Conservation (phyloP, 2,888 invertebrate species). For the Drosophila hawaiiensis region DNA sequence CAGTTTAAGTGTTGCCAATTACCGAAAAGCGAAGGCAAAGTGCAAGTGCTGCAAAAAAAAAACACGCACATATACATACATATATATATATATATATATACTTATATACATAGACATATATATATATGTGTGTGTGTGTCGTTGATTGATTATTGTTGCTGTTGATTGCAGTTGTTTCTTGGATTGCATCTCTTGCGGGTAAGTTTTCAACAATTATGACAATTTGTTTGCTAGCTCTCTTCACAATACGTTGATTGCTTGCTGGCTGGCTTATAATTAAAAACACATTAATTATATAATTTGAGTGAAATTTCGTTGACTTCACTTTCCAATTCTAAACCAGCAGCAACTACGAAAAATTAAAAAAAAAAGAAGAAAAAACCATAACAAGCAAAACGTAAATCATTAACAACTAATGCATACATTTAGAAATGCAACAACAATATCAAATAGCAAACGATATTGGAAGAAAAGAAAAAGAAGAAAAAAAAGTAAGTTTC, state of each 20-base stretch:
- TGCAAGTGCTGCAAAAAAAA: constrained; percentile 43
- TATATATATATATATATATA: constrained; percentile 16
- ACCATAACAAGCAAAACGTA: constrained; percentile 60
- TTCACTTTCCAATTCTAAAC: constrained; percentile 74
- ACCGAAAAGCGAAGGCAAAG: constrained; percentile 49
- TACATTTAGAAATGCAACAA: constrained; percentile 63
- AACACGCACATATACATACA: constrained; percentile 5
- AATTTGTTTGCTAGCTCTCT: constrained; percentile 28
- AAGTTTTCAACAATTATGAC: constrained; percentile 53
- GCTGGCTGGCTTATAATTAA: constrained; percentile 59
- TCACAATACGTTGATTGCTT: constrained; percentile 6
- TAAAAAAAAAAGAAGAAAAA: constrained; percentile 5
- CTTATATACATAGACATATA: background rate
- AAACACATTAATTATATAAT: constrained; percentile 73
- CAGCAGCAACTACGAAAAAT: constrained; percentile 5
- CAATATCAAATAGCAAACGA: constrained; percentile 31
- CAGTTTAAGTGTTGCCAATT: constrained; percentile 28
- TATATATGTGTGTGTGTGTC: constrained; percentile 22
- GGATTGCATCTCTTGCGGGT: constrained; percentile 51
- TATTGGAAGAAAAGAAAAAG: constrained; percentile 1
- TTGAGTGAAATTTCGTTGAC: constrained; percentile 65
- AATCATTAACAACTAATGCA: constrained; percentile 68
- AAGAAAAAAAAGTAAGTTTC: constrained; percentile 44
- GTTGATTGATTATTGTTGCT: constrained; percentile 57
- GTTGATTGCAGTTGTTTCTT: constrained; percentile 52